Evolutionary conservation across 2,797 vertebrate species (phyloP), one percentile per base, ranked within the genome.

Genomic region (Acropternis orthonyx): DNA sequence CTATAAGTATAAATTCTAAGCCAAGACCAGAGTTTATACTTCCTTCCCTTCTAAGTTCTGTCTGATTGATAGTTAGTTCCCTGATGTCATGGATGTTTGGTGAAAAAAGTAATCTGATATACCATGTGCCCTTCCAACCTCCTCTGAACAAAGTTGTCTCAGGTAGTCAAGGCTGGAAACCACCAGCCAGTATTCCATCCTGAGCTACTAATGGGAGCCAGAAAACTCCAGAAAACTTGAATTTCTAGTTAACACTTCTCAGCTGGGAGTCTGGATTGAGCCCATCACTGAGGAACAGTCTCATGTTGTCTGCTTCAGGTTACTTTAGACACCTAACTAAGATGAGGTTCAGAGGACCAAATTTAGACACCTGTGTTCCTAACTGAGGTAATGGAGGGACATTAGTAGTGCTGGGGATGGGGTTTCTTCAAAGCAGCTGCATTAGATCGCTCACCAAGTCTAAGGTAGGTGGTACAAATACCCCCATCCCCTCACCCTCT

Each of bases 1-100:
- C 79, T 89, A 54, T 73, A 91, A 90, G 86, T 96, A 94, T 93
- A 95, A 96, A 96, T 95, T 88, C 93, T 96, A 62, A 88, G 41
- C 75, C 59, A 74, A 63, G 87, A n/a, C 8, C 55, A 72, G 95
- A 92, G 88, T 89, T 97, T 97, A 93, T 94, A 65, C 85, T 95
- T 93, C 76, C 55, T 89, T 36, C 79, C 76, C 76, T 37, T 96
- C 90, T 93, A 62, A 91, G 93, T 95, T 67, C 69, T 91, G 76
- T 95, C 88, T 93, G 85, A 86, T 34, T 71, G 37, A 63, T 61
- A 94, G 90, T 48, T 65, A 91, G 49, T 89, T 93, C 74, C 92
- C 93, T 85, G 84, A 79, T 89, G 62, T 92, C 62, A 66, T 85
- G 79, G 83, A 78, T 91, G 84, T 91, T 92, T 79, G 92, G 65